phyloP scores from a whole-genome alignment of 2,888 invertebrate species.

The Octodonta nipae region DNA sequence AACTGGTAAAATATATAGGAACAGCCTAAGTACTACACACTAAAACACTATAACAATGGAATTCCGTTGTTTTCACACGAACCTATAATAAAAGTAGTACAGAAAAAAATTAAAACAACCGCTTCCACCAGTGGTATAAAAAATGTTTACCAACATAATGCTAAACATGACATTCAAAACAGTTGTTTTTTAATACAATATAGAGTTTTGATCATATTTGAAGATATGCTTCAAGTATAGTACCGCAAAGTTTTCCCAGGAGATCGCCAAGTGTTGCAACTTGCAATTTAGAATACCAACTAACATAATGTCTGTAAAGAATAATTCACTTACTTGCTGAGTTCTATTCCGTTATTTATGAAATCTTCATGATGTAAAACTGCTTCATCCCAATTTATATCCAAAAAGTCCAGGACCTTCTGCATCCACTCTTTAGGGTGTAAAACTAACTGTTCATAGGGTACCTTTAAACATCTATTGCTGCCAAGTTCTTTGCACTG shows the following conservation, averaged over 20 bases:
- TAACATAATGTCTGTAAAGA: no score
- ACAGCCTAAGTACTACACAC: no score
- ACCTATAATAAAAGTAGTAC: not conserved
- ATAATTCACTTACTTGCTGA: constrained; percentile 87
- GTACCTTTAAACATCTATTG: constrained; percentile 69
- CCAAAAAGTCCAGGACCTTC: constrained; percentile 74
- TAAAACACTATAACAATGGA: not conserved
- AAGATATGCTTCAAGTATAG: no score
- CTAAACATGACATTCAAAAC: not conserved
- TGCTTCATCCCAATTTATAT: constrained; percentile 86
- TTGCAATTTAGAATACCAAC: no score
- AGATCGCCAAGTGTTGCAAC: no score
- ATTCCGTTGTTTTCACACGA: not conserved
- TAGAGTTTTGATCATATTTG: no score
- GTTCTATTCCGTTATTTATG: constrained; percentile 89
- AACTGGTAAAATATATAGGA: no score
- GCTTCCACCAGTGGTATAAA: no score
- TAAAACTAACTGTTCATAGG: constrained; percentile 93
- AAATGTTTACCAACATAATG: no score
- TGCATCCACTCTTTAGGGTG: constrained; percentile 83
- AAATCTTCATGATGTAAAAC: constrained; percentile 95
- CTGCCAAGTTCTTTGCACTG: constrained; percentile 77
- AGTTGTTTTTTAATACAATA: no score
- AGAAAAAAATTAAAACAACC: no score
- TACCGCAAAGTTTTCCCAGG: no score